Base-by-base conservation (phyloP, 2,113 vertebrate genomes). In the Chlorocebus sabaeus region DNA sequence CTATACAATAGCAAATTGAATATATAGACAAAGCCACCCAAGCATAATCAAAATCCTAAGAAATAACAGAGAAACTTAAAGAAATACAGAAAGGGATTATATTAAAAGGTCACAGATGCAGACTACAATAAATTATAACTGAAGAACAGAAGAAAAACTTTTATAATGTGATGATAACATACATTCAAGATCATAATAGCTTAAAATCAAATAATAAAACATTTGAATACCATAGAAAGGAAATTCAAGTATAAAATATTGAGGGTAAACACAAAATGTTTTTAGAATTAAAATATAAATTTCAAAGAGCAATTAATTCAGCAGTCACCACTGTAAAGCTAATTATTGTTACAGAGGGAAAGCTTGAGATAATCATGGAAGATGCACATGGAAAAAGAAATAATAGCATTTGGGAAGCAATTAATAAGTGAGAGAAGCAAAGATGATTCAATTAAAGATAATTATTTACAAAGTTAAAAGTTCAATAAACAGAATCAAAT, bases 241-340 rank as follows among this genome's bases (percentile, higher is more conserved):
- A 70, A 52, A 87, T 90, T 93, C 57, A 90, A 80, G 61, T 9
- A 73, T 16, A 90, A 93, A 93, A 85, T 61, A 68, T 30, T 61
- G 35, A 95, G n/a, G 17, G 20, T n/a, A 79, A 52, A 86, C 68
- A 59, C 11, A 90, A 95, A 96, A 57, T 72, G 38, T 92, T 76
- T 57, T 91, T 80, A 92, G 50, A 89, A 85, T 68, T 57, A 61
- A 61, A 61, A 61, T 30, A 61, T 30, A 61, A 30, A 95, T 89
- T 92, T 82, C 79, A 89, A 97, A 95, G 35, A 96, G 16, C 18
- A 87, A 30, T 81, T 8, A 67, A 32, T 92, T 85, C 64, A 67
- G 9, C 7, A 92, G n/a, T 48, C 14, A 88, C 0, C 48, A 80
- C 32, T 72, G n/a, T 32, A 83, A 95, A 96, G 40, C 61, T 73